phyloP scores from a whole-genome alignment of 2,797 vertebrate species.

The Gymnothorax javanicus region DNA sequence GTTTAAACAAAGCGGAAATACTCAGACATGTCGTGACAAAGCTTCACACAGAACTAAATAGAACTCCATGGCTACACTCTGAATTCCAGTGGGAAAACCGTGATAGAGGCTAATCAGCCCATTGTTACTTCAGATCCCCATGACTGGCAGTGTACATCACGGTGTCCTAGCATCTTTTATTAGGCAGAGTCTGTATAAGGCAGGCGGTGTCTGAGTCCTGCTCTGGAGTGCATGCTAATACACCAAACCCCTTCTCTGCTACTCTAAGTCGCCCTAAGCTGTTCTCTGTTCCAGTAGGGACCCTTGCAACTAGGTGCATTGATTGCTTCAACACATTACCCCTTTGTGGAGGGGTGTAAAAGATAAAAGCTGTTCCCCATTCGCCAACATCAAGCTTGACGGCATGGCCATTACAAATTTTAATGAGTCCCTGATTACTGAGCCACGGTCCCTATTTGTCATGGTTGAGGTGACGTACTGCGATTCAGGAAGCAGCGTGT shows the following conservation, averaged over 20 bases:
- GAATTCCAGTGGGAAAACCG: constrained; percentile 7
- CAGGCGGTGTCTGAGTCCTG: constrained; percentile 9
- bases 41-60: background rate
- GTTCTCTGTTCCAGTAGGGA: background rate
- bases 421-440: background rate
- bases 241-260: background rate
- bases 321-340: background rate
- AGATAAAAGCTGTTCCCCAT: background rate
- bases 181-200: constrained; percentile 5
- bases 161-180: constrained; percentile 6
- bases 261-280: background rate
- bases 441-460: background rate
- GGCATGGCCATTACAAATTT: background rate
- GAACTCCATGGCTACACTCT: constrained; percentile 15
- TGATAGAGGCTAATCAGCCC: constrained; percentile 16
- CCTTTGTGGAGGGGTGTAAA: background rate
- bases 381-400: background rate
- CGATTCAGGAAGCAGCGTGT: constrained; percentile 6
- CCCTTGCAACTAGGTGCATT: background rate
- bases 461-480: constrained; percentile 11
- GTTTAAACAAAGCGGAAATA: background rate
- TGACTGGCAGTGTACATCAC: constrained; percentile 2
- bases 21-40: constrained; percentile 12
- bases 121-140: background rate
- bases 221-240: background rate